These are phyloP conservation scores for Aplysina aerophoba DNA, from an alignment of 37 sponge, comb jelly and placozoan genomes.

Conservation along the genomic window DNA sequence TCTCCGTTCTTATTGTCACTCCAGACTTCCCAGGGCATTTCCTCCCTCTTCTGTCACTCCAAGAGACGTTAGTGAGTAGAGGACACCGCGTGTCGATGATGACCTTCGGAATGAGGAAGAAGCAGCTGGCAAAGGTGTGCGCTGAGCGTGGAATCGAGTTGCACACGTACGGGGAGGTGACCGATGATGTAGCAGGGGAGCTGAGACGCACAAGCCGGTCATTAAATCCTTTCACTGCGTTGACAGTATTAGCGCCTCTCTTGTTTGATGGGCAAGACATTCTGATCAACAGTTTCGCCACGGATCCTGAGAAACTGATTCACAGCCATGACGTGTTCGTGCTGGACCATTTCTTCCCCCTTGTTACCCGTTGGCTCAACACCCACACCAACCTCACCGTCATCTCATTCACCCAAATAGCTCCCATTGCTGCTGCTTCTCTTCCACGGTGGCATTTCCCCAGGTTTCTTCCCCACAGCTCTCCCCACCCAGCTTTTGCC, in stretches of 20 bases:
- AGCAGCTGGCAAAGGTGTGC: not conserved
- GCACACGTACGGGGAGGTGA: not conserved
- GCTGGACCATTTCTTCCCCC: not conserved
- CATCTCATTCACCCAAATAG: not conserved
- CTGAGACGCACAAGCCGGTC: too few relatives aligned
- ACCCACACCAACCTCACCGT: slow-evolving; percentile 4
- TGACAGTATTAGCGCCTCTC: too few relatives aligned
- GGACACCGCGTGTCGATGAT: slow-evolving; percentile 65
- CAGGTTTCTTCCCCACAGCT: not conserved
- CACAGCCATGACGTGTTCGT: not conserved
- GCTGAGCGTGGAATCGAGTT: not conserved
- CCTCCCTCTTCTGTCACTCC: slow-evolving; percentile 24
- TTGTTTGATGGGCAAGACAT: too few relatives aligned
- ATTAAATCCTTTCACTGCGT: too few relatives aligned
- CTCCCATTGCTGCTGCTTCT: not conserved
- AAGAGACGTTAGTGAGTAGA: slow-evolving; percentile 50
- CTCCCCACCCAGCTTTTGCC: not conserved
- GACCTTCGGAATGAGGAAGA: not conserved
- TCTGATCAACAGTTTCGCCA: not conserved
- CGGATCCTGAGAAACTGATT: not conserved
- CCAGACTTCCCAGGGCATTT: slow-evolving; percentile 30
- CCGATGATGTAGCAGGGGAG: not conserved
- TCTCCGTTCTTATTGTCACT: slow-evolving; percentile 46
- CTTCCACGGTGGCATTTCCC: slow-evolving; percentile 2
- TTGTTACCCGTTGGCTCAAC: not conserved